A percentile compares a stretch with the other conserved stretches of the same genome.
phyloP scores from a whole-genome alignment of 1,140 invertebrate species.

The Dreissena rostriformis region DNA sequence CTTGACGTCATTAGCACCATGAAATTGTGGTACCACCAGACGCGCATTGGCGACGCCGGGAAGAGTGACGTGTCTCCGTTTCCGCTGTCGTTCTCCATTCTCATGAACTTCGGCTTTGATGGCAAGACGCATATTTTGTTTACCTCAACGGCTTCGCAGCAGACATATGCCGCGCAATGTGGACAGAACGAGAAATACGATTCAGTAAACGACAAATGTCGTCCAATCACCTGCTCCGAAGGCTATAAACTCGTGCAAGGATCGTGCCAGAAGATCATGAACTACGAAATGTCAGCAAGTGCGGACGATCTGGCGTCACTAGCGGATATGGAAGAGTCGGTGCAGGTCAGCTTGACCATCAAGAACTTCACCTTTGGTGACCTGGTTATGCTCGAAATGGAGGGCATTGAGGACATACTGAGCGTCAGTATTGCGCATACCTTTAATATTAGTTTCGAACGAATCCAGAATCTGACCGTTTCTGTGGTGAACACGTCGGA shows the following conservation, averaged over 20 bases:
- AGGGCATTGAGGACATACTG: conserved; percentile 57
- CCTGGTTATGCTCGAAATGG: conserved; percentile 42
- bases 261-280: conserved; percentile 45
- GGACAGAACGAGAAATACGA: conserved; percentile 75
- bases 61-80: conserved; percentile 29
- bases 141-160: conserved; percentile 24
- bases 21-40: conserved; percentile 4
- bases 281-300: conserved; percentile 5
- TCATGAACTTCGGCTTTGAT: conserved; percentile 81
- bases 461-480: conserved; percentile 71
- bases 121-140: conserved; percentile 82
- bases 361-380: conserved; percentile 61
- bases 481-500: conserved; percentile 46
- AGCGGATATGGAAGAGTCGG: conserved; percentile 34
- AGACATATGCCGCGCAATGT: conserved; percentile 42
- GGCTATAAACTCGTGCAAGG: conserved; percentile 61
- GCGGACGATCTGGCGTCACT: conserved; percentile 42
- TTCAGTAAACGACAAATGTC: conserved; percentile 71
- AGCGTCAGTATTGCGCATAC: conserved; percentile 50
- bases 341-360: conserved; percentile 58
- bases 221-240: conserved; percentile 55
- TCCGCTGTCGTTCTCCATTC: conserved; percentile 81
- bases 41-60: neutral
- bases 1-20: conserved; percentile 3
- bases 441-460: conserved; percentile 67